Base-by-base conservation (phyloP, 2,113 vertebrate species). In the Aramus guarauna region DNA sequence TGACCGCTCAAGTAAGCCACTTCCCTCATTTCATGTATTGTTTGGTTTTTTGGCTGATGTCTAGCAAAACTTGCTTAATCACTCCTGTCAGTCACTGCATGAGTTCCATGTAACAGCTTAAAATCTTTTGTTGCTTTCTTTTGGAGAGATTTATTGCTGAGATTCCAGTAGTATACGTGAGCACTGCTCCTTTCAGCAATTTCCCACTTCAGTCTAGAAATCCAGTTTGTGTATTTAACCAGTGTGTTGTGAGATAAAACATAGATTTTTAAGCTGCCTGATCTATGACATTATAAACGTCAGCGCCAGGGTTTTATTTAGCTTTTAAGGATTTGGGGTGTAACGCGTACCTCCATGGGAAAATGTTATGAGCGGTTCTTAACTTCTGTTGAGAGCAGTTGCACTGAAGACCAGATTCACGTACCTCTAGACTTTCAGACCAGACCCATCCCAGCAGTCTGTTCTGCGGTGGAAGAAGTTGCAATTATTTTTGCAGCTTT, bases 31-130 rank as follows among this genome's bases (percentile, higher is more conserved):
- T 96, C 94, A 92, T 93, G 87, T 97, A 88, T 94, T 97, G 93
- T 97, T 97, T 97, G 94, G 94, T 62, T 95, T 97, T 97, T 97
- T 94, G 95, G 87, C 94, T 77, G 97, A 91, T 92, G 92, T 95
- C 81, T 96, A 92, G 94, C 89, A 96, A 97, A 97, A 96, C 87
- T 94, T 95, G 58, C 59, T 91, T 92, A 92, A 90, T 95, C 91
- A 78, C 86, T 79, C 72, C 88, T 60, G 85, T 94, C 92, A 90
- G 47, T 90, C 48, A 12, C 72, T 91, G 62, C 47, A 63, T 1
- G 15, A 81, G 86, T 92, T 78, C 84, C 41, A n/a, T 83, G 74
- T 90, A 94, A 29, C 56, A 76, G 85, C 85, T 92, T 74, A 93
- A 90, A 90, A 88, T 91, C 88, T 84, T 95, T 90, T 96, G 92